These are phyloP conservation scores for Amphipoea lucens DNA, from an alignment of 2,888 invertebrate species.

Conservation along the genomic window DNA sequence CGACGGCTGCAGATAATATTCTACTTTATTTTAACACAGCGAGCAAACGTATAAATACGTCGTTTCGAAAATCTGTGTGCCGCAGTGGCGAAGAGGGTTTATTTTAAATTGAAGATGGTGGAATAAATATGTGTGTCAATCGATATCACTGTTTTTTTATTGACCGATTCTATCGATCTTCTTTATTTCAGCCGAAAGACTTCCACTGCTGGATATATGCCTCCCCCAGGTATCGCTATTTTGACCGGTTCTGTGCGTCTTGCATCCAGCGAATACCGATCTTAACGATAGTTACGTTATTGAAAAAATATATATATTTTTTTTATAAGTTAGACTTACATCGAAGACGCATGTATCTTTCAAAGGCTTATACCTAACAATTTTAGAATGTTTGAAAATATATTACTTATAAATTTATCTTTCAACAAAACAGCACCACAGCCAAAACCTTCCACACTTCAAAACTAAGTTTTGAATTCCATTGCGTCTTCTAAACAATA, in stretches of 20 bases:
- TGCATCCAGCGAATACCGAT: neutral
- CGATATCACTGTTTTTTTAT: neutral
- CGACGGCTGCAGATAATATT: constrained; percentile 58
- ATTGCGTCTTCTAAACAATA: constrained; percentile 46
- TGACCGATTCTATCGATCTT: neutral
- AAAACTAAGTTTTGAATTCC: constrained; percentile 30
- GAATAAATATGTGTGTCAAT: neutral
- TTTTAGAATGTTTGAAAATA: neutral
- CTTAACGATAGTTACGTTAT: too few relatives aligned
- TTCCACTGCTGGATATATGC: too few relatives aligned
- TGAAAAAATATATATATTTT: neutral
- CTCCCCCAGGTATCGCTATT: too few relatives aligned
- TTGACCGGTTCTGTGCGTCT: too few relatives aligned
- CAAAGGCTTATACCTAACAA: neutral
- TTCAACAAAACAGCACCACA: constrained; percentile 20
- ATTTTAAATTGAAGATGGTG: constrained; percentile 19
- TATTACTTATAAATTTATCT: neutral
- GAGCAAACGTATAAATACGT: constrained; percentile 40
- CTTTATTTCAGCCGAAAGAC: too few relatives aligned
- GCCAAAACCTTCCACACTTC: constrained; percentile 12
- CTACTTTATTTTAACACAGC: constrained; percentile 50
- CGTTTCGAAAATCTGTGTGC: constrained; percentile 32
- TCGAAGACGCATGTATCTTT: too few relatives aligned
- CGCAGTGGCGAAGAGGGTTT: constrained; percentile 20
- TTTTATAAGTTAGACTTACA: neutral